These are phyloP conservation scores for Luperina nickerlii DNA, from an alignment of 2,888 invertebrate genomes.

Conservation along the genomic window DNA sequence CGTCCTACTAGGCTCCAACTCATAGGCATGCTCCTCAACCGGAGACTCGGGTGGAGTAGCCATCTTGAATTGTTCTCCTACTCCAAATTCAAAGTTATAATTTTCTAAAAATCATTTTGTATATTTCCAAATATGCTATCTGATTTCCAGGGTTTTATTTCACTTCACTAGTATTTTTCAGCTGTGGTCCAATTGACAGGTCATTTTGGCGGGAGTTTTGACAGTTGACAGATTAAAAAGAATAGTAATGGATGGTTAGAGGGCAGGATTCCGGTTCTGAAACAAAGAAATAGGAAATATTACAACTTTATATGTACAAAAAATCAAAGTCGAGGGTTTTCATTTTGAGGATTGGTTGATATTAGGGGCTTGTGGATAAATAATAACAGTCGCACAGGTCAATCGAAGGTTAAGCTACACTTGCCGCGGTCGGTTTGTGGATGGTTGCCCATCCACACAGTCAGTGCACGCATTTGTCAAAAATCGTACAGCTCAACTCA, in stretches of 20 bases:
- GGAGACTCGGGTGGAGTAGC: conserved; percentile 96
- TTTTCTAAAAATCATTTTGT: conserved; percentile 60
- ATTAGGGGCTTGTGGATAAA: no score
- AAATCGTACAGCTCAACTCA: no score
- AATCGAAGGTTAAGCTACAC: no score
- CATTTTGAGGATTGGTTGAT: no score
- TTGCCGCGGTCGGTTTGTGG: no score
- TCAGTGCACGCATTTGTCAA: no score
- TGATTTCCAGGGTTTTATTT: conserved; percentile 7
- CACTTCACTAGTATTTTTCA: conserved; percentile 55
- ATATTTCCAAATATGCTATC: conserved; percentile 9
- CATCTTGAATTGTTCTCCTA: conserved; percentile 87
- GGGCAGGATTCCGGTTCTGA: conserved; percentile 59
- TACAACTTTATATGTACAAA: background rate
- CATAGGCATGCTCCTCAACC: conserved; percentile 96
- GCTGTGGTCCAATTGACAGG: conserved; percentile 58
- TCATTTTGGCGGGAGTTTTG: conserved; percentile 64
- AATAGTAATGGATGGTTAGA: conserved; percentile 34
- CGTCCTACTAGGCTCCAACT: conserved; percentile 94
- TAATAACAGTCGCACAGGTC: no score
- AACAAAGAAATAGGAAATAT: conserved; percentile 52
- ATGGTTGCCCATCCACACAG: no score
- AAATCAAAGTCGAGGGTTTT: no score
- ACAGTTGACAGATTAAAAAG: conserved; percentile 51
- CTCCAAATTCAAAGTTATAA: conserved; percentile 47